Evolutionary conservation across 2,113 vertebrate genomes (phyloP), one percentile per base, ranked within the genome.

Genomic region (Coptodon bakossiorum): DNA sequence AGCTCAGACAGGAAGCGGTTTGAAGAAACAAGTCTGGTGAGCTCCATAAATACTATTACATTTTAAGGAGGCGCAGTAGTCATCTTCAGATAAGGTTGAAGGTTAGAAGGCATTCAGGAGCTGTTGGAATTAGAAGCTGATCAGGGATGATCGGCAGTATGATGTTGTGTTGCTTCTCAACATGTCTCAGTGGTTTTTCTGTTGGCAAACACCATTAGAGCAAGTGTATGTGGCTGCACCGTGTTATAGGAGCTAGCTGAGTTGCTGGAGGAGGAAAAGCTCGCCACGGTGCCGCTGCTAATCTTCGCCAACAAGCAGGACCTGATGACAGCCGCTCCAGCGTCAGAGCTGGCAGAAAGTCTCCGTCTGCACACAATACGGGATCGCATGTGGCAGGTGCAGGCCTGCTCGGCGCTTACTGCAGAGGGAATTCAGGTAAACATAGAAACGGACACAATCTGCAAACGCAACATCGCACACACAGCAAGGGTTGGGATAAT

Each of bases 301-400:
- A 91, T 99, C 93, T 99, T 99, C 11, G 98, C 98, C 91, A 99
- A 99, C 93, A 99, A 99, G 95, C 98, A 99, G 95, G 98, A 99
- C 95, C 94, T 99, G 96, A 96, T 97, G 95, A 98, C 97, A 0
- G 98, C 98, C 80, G 96, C 95, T 52, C 96, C 98, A 1, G 98
- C 97, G 29, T 97, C 97, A 0, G 98, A 99, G 95, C 97, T 99
- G 63, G 97, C 97, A 0, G 95, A 96, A 61, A 54, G 91, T 81
- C 95, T 96, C 71, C 79, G 82, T 68, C 93, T 96, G 82, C 95
- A 95, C 92, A 96, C 91, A 2, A 98, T 99, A 91, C 96, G 98
- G 3, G 98, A 99, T 96, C 96, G 98, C 57, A 96, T 98, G 84
- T 99, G 98, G 96, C 95, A 96, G 93, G 94, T 96, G 83, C 95